phyloP scores from a whole-genome alignment of 2,888 invertebrate genomes.

The Eucera pruinosa region DNA sequence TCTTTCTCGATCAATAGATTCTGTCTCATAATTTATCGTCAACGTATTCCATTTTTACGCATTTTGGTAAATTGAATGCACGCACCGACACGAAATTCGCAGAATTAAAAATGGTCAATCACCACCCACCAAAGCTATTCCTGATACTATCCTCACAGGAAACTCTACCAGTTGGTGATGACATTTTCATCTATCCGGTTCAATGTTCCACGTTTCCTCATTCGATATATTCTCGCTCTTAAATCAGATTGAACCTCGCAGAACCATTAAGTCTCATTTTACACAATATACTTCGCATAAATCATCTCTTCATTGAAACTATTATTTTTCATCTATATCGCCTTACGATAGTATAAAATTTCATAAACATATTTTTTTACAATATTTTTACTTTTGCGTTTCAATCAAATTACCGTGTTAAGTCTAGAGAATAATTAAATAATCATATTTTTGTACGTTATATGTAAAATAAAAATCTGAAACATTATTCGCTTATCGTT shows the following conservation, averaged over 20 bases:
- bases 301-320: background rate
- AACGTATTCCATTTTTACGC: slow-evolving; percentile 35
- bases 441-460: too few relatives aligned
- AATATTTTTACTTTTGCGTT: background rate
- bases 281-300: background rate
- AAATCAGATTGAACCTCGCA: slow-evolving; percentile 52
- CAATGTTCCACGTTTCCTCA: slow-evolving; percentile 73
- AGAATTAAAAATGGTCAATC: slow-evolving; percentile 51
- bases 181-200: slow-evolving; percentile 79
- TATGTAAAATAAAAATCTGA: too few relatives aligned
- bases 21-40: slow-evolving; percentile 47
- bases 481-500: too few relatives aligned
- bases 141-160: slow-evolving; percentile 74
- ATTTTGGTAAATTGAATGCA: slow-evolving; percentile 50
- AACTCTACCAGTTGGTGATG: slow-evolving; percentile 76
- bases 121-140: slow-evolving; percentile 65
- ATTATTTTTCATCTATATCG: background rate
- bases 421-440: too few relatives aligned
- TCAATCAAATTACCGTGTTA: too few relatives aligned
- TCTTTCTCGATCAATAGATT: slow-evolving; percentile 30
- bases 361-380: background rate
- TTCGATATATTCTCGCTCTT: slow-evolving; percentile 66
- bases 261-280: slow-evolving; percentile 17
- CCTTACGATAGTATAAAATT: background rate
- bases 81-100: slow-evolving; percentile 40